Evolutionary conservation across 2,888 invertebrate genomes (phyloP), one percentile per base, ranked within the genome.

Genomic region (Oscheius onirici): DNA sequence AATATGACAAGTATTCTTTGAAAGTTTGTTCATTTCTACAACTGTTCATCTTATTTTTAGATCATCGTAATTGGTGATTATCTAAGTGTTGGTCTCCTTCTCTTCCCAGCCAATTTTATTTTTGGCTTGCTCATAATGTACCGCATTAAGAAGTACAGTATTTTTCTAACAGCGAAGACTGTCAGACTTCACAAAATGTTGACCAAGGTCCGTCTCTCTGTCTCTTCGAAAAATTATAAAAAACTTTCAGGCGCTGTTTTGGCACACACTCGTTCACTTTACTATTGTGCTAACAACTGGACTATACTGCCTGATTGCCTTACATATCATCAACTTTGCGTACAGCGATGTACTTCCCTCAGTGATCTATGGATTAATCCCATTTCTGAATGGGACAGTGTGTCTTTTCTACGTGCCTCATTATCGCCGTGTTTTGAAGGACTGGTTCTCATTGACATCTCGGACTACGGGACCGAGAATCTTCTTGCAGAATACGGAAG

Each of bases 391-490:
- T n/a, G 58, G 58, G n/a, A 40, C 41, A 8, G 43, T 58, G 0
- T 58, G 58, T n/a, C 58, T 58, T 17, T 41, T n/a, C 13, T 58
- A 58, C 41, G 58, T 58, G 17, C 58, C 58, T 40, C 40, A 58
- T 58, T 58, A 58, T 22, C 58, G 58, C 15, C n/a, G n/a, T 2
- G 40, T 58, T n/a, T 11, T 58, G 20, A 40, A 43, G 58, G 24
- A 0, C 34, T 34, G 34, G 34, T 34, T 34, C 34, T 34, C 34
- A 34, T 3, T 34, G 34, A 34, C 34, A 3, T 34, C 34, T 3
- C 3, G 34, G 34, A 34, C 34, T 34, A 34, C 34, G 34, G 34
- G 34, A 34, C 34, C 34, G 34, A 34, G 34, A 34, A 34, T 34
- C 34, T 34, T 34, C 34, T 34, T 34, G 34, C 34, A 34, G 34